These are phyloP conservation scores for Cephalopholis sonnerati DNA, from an alignment of 2,113 vertebrate genomes.

Conservation along the genomic window DNA sequence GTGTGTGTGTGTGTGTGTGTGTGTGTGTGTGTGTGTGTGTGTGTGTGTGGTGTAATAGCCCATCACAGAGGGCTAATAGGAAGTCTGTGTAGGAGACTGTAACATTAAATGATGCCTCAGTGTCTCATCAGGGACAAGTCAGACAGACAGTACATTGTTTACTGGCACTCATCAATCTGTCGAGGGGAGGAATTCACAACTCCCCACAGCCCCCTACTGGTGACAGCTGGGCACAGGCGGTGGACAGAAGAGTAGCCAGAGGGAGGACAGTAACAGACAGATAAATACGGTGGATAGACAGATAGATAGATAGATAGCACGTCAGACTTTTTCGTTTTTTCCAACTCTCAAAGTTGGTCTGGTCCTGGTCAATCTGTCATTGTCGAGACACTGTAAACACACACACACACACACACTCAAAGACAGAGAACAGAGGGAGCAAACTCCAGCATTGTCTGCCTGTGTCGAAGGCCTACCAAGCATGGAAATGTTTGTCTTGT, in stretches of 20 bases:
- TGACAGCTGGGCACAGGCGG: not conserved
- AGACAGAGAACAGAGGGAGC: conserved; percentile 23
- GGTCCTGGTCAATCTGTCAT: conserved; percentile 15
- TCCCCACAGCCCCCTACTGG: conserved; percentile 30
- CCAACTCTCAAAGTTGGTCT: not conserved
- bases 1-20: conserved; percentile 8
- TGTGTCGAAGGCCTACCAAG: conserved; percentile 45
- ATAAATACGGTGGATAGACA: not conserved
- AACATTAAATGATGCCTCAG: conserved; percentile 36
- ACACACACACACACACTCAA: conserved; percentile 13
- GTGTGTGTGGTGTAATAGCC: conserved; percentile 1
- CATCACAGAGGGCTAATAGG: conserved; percentile 28
- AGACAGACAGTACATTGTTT: conserved; percentile 1
- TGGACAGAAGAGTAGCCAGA: not conserved
- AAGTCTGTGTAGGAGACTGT: conserved; percentile 11
- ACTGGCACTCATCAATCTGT: conserved; percentile 24
- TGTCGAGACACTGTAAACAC: conserved; percentile 13
- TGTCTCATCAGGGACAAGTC: conserved; percentile 6
- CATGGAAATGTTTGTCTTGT: conserved; percentile 70
- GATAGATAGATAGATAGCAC: not conserved
- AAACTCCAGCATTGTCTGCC: conserved; percentile 9
- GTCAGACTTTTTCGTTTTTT: not conserved
- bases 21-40: conserved; percentile 13
- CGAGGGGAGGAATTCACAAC: not conserved
- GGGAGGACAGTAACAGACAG: not conserved